Conservation (phyloP, 2,113 vertebrate species). For the Excalfactoria chinensis region DNA sequence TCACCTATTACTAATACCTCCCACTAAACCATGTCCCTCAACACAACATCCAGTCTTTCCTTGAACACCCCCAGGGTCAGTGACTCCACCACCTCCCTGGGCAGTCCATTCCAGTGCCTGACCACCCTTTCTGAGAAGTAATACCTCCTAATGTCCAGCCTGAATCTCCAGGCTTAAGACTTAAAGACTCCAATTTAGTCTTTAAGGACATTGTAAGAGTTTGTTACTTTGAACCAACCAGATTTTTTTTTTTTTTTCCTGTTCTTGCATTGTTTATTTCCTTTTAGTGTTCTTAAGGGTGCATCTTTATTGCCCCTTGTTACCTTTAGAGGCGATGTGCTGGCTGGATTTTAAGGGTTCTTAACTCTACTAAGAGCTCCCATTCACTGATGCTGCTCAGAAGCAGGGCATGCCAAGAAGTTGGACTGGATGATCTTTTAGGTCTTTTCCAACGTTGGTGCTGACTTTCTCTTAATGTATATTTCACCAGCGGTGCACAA, state of each 20-base stretch:
- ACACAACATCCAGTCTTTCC: no score
- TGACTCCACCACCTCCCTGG: no score
- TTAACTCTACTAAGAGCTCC: background rate
- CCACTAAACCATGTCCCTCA: no score
- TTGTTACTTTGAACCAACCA: background rate
- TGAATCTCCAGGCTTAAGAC: no score
- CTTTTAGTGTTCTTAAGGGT: background rate
- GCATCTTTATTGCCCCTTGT: background rate
- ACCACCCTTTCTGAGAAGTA: no score
- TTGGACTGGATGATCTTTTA: no score
- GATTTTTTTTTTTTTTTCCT: background rate
- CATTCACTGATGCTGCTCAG: background rate
- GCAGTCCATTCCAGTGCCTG: no score
- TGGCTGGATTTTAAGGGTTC: background rate
- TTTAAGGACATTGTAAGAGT: background rate
- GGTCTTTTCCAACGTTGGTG: no score
- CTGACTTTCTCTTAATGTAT: background rate
- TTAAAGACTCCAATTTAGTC: no score
- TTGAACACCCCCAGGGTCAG: no score
- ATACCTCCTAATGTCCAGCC: no score
- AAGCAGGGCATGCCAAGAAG: background rate
- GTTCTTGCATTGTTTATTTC: background rate
- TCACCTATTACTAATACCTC: no score
- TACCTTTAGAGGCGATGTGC: background rate
- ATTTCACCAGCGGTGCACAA: fast-evolving